phyloP scores from a whole-genome alignment of 2,113 vertebrate species.

The Actinemys pallida region DNA sequence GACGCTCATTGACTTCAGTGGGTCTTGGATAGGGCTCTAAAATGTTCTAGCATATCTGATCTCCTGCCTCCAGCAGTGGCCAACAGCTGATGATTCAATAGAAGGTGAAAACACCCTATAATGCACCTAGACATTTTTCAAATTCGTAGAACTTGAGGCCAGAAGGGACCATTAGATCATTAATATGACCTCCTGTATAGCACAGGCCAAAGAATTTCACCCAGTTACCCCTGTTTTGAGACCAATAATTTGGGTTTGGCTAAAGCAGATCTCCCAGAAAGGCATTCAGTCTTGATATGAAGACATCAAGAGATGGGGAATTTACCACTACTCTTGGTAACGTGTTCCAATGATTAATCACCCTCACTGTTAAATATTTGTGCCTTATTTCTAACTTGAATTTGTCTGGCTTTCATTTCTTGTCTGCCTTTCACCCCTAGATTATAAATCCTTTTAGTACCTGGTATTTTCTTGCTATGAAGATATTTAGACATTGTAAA shows the following conservation, averaged over 20 bases:
- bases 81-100: conserved; percentile 30
- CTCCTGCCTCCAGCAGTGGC: not conserved
- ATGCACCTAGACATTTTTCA: conserved; percentile 27
- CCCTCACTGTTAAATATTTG: not conserved
- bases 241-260: conserved; percentile 36
- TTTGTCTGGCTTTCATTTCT: conserved; percentile 30
- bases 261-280: conserved; percentile 3
- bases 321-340: conserved; percentile 13
- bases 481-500: not conserved
- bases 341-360: conserved; percentile 10
- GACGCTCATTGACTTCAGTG: not conserved
- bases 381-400: conserved; percentile 32
- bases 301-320: not conserved
- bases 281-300: not conserved
- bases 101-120: conserved; percentile 1
- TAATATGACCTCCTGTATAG: not conserved
- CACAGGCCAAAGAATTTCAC: not conserved
- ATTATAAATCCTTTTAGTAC: conserved; percentile 45
- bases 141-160: conserved; percentile 42
- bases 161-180: not conserved
- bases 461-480: not conserved
- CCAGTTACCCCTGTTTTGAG: conserved; percentile 23
- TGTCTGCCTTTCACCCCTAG: conserved; percentile 33
- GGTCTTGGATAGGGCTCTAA: not conserved
- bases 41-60: conserved; percentile 13